Evolutionary conservation across 2,888 invertebrate genomes (phyloP), one percentile per base, ranked within the genome.

Genomic region (Platypus cylindrus): DNA sequence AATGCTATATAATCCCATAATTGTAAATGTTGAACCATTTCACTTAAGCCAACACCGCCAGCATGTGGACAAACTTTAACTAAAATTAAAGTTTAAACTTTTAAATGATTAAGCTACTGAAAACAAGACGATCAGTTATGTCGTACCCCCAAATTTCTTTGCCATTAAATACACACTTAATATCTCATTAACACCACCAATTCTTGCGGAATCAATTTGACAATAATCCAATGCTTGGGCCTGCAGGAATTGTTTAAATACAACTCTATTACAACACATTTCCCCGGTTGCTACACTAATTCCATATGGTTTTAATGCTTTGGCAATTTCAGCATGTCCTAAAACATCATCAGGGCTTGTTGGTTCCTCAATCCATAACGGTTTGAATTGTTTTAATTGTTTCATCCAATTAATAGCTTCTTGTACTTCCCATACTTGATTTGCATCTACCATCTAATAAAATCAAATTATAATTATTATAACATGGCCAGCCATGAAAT

Each of bases 11-110:
- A 90, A 61, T 91, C 89, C 80, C 87, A 90, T 64, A 79, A 76
- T 60, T 89, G 84, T 27, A 91, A 65, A 62, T 93, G 91, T 50
- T 90, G 90, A 2, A 91, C 87, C 78, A 90, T 82, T 66, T 91
- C 91, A 54, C 91, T 91, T 3, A 93, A 69, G 2, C 90, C 91
- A 7, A 91, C 81, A 5, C 91, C 93, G n/a, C 91, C 93, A 38
- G 89, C 90, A 64, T 93, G 91, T 0, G 93, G 91, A 56, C 89
- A 90, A 2, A 93, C 86, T 52, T 86, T 86, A 11, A 90, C 89
- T 89, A 59, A 3, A 35, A 38, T n/a, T n/a, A 31, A 22, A 11
- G 12, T 13, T 17, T 20, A 14, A 22, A 13, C 22, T 24, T 24
- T n/a, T n/a, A n/a, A 3, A 12, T 7, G 24, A n/a, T n/a, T n/a